Evolutionary conservation across 2,888 invertebrate species (phyloP), one percentile per base, ranked within the genome.

Genomic region (Lumbricus terrestris): DNA sequence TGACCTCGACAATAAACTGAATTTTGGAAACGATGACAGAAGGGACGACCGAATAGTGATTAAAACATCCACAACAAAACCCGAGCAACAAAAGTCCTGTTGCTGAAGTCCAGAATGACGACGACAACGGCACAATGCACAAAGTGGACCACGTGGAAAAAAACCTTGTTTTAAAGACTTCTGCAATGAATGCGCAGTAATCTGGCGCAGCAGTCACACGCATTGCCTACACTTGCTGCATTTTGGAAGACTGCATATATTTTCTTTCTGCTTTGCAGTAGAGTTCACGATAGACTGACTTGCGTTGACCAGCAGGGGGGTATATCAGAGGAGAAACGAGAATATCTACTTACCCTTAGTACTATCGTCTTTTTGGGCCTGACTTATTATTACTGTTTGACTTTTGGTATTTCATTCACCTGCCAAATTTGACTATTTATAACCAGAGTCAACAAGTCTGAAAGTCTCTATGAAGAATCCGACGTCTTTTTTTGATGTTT

Each of bases 1-100:
- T 8, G 85, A 85, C 85, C 85, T 85, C n/a, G 85, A 85, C 85
- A 85, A 85, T 35, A 85, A 85, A 37, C 37, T 85, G 5, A 85
- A 85, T 85, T 85, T 85, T 37, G 85, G 85, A 16, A 37, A 35
- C 15, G 85, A 85, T 18, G 85, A 85, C 85, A 85, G 85, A 85
- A 37, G 37, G n/a, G 69, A 69, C 69, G 69, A 69, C 35, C 34
- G 85, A 34, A 85, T 85, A 34, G 37, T 85, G 18, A 23, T 85
- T 35, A 34, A 34, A 85, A 0, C 85, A 85, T 35, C 85, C 20
- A 35, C 35, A 35, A 23, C 35, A 8, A 85, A 85, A 85, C 85
- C 85, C 18, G 85, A 85, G 20, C 85, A 18, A 23, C 34, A 85
- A 16, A 85, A 85, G 85, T 15, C 34, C 23, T 85, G 85, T 37